Evolutionary conservation across 2,113 vertebrate genomes (phyloP), one percentile per base, ranked within the genome.

Genomic region (Pseudorasbora parva): DNA sequence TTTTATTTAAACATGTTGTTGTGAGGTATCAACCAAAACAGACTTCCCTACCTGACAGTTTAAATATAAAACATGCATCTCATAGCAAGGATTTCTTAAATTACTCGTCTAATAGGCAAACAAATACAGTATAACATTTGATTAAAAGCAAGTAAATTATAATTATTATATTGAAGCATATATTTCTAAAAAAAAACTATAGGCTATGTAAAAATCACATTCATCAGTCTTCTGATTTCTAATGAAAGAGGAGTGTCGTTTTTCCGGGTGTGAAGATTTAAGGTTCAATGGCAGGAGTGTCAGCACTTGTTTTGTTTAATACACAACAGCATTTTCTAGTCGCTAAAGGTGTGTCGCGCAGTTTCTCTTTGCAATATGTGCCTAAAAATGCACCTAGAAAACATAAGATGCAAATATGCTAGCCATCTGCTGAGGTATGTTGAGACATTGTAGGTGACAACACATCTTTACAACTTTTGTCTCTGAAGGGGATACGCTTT

Each of bases 261-360:
- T 74, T 41, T 60, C 30, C 43, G n/a, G 75, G 86, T 59, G 85
- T 83, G 80, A 82, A 17, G n/a, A 30, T 56, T 51, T 68, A 45
- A 78, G 66, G 8, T 60, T 82, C 51, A 87, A 47, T 72, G 66
- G 66, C 47, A 76, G 85, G 85, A 85, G 85, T 88, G 87, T 37
- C 85, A 37, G 25, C 6, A 45, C 5, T 43, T 54, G 71, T 54
- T 15, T 77, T 33, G 56, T 68, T 82, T 69, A 45, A 81, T 33
- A 85, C 73, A 82, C 43, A 62, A 19, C 25, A 23, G 23, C 82
- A 82, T 82, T 82, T 82, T 79, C 68, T 71, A 27, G 43, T 25
- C 49, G 37, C 25, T 73, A 1, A 49, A 92, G 92, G 92, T 92
- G 91, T 91, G 91, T 85, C 86, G 59, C 43, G 47, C 54, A 87